These are phyloP conservation scores for Oryzias sinensis DNA, from an alignment of 2,797 vertebrate genomes.

Conservation along the genomic window DNA sequence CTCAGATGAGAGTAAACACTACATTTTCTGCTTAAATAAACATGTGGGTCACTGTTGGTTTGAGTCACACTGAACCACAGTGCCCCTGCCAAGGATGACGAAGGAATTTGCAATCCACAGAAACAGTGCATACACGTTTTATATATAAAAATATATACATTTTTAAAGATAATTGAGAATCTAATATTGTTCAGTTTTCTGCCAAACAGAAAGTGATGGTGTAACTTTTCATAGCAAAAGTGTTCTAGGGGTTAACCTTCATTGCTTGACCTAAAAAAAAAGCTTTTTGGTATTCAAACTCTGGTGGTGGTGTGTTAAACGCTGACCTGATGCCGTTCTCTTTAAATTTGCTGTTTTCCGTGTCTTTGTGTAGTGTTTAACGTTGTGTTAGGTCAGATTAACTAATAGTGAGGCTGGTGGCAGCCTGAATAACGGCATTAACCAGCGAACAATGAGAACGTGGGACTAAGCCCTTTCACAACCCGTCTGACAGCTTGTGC, in stretches of 20 bases:
- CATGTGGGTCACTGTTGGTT: neutral
- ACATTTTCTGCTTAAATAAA: constrained; percentile 1
- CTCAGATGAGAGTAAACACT: neutral
- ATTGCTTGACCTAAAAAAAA: constrained; percentile 54
- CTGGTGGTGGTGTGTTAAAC: constrained; percentile 50
- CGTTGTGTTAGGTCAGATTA: constrained; percentile 79
- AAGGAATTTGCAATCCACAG: constrained; percentile 2
- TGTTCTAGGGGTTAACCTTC: constrained; percentile 17
- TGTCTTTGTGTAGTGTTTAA: constrained; percentile 70
- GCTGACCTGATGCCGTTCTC: constrained; percentile 49
- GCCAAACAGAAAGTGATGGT: no score
- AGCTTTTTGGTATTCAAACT: constrained; percentile 52
- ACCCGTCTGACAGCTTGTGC: constrained; percentile 72
- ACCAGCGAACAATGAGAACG: constrained; percentile 73
- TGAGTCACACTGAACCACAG: constrained; percentile 3
- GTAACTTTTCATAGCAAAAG: no score
- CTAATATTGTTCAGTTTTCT: no score
- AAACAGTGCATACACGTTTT: neutral
- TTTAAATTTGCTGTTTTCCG: constrained; percentile 67
- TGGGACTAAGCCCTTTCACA: constrained; percentile 70
- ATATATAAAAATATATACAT: constrained; percentile 1
- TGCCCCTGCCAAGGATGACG: neutral
- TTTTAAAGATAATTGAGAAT: neutral
- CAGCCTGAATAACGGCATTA: constrained; percentile 79
- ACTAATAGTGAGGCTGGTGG: constrained; percentile 67